A percentile compares a stretch with the other conserved stretches of the same genome.
Evolutionary conservation across 2,888 invertebrate species (phyloP).

Genomic region (Ormyrus nitidulus): DNA sequence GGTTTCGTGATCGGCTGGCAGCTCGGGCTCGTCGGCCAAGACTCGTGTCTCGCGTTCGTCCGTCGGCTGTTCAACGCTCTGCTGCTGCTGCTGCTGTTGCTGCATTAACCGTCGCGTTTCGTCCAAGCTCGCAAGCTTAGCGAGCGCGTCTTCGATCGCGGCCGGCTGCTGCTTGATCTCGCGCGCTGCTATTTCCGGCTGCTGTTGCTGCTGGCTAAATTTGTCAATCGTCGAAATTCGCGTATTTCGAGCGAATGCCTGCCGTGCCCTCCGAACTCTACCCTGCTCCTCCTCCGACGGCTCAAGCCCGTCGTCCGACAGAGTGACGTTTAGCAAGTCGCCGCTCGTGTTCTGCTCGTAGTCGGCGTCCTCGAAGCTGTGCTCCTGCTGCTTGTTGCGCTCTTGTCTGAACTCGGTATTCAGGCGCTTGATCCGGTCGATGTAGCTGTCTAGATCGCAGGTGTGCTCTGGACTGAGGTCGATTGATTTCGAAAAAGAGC

Average conservation of each 20-base stretch:
- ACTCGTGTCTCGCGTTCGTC: not conserved
- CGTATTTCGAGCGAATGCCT: slow-evolving; percentile 1
- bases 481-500: not conserved
- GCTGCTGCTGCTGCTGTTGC: slow-evolving; percentile 48
- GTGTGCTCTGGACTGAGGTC: slow-evolving; percentile 60
- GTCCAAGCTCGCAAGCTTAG: not conserved
- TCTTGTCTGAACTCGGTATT: slow-evolving; percentile 56
- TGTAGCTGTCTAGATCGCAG: slow-evolving; percentile 64
- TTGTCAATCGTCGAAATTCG: not conserved
- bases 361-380: slow-evolving; percentile 65
- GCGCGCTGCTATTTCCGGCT: too few species aligned
- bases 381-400: slow-evolving; percentile 3
- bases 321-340: slow-evolving; percentile 67
- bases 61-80: slow-evolving; percentile 2
- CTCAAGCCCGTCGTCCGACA: slow-evolving; percentile 64
- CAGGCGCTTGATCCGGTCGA: slow-evolving; percentile 66
- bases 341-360: slow-evolving; percentile 71
- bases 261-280: not conserved
- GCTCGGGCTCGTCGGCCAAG: not conserved
- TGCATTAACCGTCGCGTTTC: slow-evolving; percentile 44
- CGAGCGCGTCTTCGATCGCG: not conserved
- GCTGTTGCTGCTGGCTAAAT: not conserved
- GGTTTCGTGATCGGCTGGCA: not conserved
- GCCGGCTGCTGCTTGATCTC: not conserved
- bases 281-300: slow-evolving; percentile 56